Evolutionary conservation across 1,140 invertebrate species (phyloP), one percentile per base, ranked within the genome.

Genomic region (Phthorimaea operculella): DNA sequence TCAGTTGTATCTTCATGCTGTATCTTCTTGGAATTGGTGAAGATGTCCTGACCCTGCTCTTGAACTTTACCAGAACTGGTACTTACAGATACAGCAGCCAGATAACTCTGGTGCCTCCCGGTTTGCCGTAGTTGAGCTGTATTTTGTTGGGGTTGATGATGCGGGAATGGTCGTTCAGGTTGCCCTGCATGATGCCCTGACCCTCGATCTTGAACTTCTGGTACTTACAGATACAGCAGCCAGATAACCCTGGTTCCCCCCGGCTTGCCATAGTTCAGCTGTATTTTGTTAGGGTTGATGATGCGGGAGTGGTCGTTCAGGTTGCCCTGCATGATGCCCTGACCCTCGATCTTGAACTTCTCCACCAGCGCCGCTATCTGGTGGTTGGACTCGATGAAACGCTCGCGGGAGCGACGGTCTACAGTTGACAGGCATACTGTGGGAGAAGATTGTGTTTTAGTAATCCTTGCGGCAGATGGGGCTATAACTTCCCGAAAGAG

Each of bases 281-380:
- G 91, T 39, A 92, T 83, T 70, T 90, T 91, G 49, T 90, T 90
- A 1, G 80, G 82, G 62, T 85, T 86, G 6, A 83, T 74, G 12
- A 85, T 82, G 45, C 84, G 70, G 36, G 73, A 73, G 60, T 82
- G 77, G 42, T 85, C 84, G 3, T 75, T 72, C 68, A 67, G 81
- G 51, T 70, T 72, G 72, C 54, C 83, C 61, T 72, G 76, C 82
- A 76, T 80, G 63, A 81, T 86, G 62, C 52, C 83, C 76, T 79
- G 69, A 66, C 88, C 75, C 78, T 97, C 95, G 12, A 92, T 77
- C 72, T 95, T 96, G 69, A 97, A 98, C 71, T 96, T 95, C 54
- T 97, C 95, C 0, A 97, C 95, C 0, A 98, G 75, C 0, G 94
- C 92, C 6, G 94, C 92, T 64, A 97, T 97, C 79, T 97, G 95